Conservation (phyloP, 2,888 invertebrate species). For the Tribolium freemani region DNA sequence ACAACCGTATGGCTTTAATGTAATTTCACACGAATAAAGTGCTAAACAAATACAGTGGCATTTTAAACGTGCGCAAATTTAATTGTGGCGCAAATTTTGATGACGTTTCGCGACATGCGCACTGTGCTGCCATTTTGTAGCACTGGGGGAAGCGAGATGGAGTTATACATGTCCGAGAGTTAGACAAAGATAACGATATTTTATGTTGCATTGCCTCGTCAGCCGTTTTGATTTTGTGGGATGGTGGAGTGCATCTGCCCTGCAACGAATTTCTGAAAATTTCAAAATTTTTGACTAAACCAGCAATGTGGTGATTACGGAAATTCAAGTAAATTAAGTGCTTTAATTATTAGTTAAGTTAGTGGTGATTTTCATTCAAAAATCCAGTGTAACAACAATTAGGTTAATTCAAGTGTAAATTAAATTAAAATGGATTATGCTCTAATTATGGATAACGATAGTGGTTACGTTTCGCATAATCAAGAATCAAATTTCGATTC, state of each 20-base stretch:
- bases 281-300: not conserved
- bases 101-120: not conserved
- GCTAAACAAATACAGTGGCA: too few species aligned
- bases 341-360: not conserved
- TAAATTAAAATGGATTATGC: slow-evolving; percentile 20
- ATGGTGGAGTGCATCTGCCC: not conserved
- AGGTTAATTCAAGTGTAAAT: not conserved
- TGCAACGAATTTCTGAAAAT: not conserved
- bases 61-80: too few species aligned
- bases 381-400: not conserved
- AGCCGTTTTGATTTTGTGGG: not conserved
- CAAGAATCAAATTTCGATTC: slow-evolving; percentile 62
- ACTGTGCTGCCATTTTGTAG: not conserved
- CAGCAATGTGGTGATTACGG: not conserved
- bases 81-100: too few species aligned
- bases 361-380: not conserved
- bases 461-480: slow-evolving; percentile 65
- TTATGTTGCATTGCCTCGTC: not conserved
- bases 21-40: too few species aligned
- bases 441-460: slow-evolving; percentile 62
- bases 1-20: too few species aligned
- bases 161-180: not conserved
- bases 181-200: not conserved
- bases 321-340: not conserved
- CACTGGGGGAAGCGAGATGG: not conserved